Evolutionary conservation across 1,140 invertebrate genomes (phyloP), one percentile per base, ranked within the genome.

Genomic region (Musca vetustissima): DNA sequence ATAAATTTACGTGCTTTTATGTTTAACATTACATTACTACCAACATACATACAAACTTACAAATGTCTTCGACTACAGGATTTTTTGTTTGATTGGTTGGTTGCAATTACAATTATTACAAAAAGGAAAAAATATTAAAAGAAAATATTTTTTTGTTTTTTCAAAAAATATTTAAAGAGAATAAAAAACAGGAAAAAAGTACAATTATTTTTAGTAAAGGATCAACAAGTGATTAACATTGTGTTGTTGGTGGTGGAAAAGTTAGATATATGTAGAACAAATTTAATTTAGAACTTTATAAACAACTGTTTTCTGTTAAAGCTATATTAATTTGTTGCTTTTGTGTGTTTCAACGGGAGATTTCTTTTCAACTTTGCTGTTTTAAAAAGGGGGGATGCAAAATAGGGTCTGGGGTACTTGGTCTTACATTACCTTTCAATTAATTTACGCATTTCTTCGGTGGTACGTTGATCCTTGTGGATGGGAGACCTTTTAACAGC

Each of bases 361-460:
- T n/a, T n/a, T n/a, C n/a, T 43, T 11, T 43, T 43, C 36, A 43
- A 43, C 36, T 8, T 43, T 13, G 36, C 36, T 43, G 36, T 43
- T 43, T 43, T 11, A n/a, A n/a, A n/a, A n/a, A n/a, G n/a, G 36
- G 36, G 36, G 36, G 36, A 43, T 43, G 36, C 36, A 43, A 28
- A 28, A 8, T 43, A 43, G 36, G 36, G 36, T 1, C 11, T n/a
- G 6, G 1, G 36, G 36, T 7, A 13, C 2, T 43, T 1, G 11
- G 6, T 43, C 36, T 74, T 85, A 89, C 87, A 49, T 93, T 89
- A 95, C 93, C 93, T 95, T 89, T 96, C 93, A 87, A 96, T 93
- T 85, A 96, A 91, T 90, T 94, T 95, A 86, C 93, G 89, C 92
- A 95, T 94, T 89, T 95, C 93, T 87, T 95, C 93, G 85, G 91